Evolutionary conservation across 2,888 invertebrate genomes (phyloP).

Genomic region (Coenonympha arcania): DNA sequence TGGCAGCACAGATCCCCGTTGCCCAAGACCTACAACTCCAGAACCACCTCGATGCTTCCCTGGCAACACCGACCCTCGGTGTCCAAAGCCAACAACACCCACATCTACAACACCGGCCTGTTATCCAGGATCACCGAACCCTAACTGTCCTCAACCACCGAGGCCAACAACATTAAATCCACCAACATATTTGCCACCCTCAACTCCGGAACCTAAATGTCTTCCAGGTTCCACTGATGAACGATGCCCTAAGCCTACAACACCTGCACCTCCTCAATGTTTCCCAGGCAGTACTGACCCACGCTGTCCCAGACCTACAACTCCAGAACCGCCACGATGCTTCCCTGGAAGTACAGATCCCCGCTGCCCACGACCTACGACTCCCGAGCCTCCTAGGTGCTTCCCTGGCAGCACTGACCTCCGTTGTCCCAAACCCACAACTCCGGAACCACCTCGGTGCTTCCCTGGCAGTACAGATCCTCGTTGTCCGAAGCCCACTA

Average conservation of each 20-base stretch:
- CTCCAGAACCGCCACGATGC: slow-evolving; percentile 38
- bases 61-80: slow-evolving; percentile 32
- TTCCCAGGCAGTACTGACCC: slow-evolving; percentile 40
- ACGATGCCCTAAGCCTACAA: slow-evolving; percentile 40
- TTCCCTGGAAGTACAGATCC: slow-evolving; percentile 53
- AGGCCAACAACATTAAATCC: slow-evolving; percentile 38
- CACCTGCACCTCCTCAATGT: slow-evolving; percentile 32
- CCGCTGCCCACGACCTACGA: slow-evolving; percentile 41
- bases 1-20: slow-evolving; percentile 21
- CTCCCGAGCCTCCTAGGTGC: slow-evolving; percentile 1
- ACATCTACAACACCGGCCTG: slow-evolving; percentile 34
- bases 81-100: slow-evolving; percentile 5
- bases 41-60: slow-evolving; percentile 36
- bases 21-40: slow-evolving; percentile 28
- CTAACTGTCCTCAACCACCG: slow-evolving; percentile 20
- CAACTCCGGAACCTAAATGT: slow-evolving; percentile 33
- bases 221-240: slow-evolving; percentile 52
- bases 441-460: slow-evolving; percentile 25
- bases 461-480: slow-evolving; percentile 32
- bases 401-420: slow-evolving; percentile 33
- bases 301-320: slow-evolving; percentile 37
- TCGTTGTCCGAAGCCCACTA: slow-evolving; percentile 25
- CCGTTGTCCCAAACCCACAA: slow-evolving; percentile 30
- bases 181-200: slow-evolving; percentile 38
- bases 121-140: slow-evolving; percentile 37